These are phyloP conservation scores for Channa striata DNA, from an alignment of 2,797 vertebrate species.

Conservation along the genomic window DNA sequence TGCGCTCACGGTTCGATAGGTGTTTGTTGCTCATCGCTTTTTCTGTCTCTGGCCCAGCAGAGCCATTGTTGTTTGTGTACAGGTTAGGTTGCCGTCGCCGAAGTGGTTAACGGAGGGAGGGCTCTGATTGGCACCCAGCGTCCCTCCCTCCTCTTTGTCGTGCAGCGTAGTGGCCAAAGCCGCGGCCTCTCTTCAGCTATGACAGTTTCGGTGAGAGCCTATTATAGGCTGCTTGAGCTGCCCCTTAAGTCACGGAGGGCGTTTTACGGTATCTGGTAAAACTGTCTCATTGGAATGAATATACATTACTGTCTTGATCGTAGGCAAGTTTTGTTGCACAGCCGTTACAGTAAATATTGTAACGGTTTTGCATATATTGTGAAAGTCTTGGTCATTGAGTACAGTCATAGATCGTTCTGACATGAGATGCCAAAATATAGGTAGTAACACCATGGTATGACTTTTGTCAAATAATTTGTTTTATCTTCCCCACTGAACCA, in stretches of 20 bases:
- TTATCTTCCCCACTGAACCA: constrained; percentile 30
- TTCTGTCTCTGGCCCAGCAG: constrained; percentile 20
- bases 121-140: constrained; percentile 39
- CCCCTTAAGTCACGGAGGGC: constrained; percentile 50
- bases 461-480: constrained; percentile 32
- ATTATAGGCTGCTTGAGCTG: constrained; percentile 29
- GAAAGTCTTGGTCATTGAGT: not conserved
- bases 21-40: constrained; percentile 21
- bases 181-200: constrained; percentile 28
- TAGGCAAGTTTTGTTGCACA: not conserved
- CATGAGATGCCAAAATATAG: constrained; percentile 19
- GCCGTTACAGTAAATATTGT: not conserved
- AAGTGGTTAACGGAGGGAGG: constrained; percentile 79
- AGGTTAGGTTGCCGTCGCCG: constrained; percentile 30
- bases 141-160: constrained; percentile 37
- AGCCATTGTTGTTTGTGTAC: constrained; percentile 57
- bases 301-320: not conserved
- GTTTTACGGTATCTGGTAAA: constrained; percentile 16
- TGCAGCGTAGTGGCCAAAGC: constrained; percentile 25
- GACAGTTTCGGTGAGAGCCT: constrained; percentile 37
- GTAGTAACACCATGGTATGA: constrained; percentile 26
- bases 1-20: not conserved
- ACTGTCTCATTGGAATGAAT: not conserved
- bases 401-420: constrained; percentile 2
- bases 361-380: too few species aligned